phyloP scores from a whole-genome alignment of 2,113 vertebrate genomes.

The Hydrolagus affinis region DNA sequence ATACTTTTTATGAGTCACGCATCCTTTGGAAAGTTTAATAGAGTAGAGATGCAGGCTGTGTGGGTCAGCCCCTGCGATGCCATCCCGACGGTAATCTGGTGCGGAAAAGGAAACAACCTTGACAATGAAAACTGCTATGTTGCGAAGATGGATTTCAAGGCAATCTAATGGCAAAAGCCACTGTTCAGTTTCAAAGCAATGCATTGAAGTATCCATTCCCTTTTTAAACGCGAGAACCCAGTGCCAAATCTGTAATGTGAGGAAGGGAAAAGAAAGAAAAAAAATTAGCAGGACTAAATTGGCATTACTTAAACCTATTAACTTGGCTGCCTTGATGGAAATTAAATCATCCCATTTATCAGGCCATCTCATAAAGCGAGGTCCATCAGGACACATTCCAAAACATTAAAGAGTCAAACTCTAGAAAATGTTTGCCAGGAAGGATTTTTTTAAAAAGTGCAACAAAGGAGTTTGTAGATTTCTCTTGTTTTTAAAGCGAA shows the following conservation, averaged over 20 bases:
- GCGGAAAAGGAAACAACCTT: background rate
- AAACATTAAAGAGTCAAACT: slow-evolving; percentile 14
- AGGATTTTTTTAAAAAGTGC: background rate
- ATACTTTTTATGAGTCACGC: background rate
- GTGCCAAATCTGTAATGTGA: background rate
- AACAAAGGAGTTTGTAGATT: background rate
- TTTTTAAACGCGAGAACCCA: background rate
- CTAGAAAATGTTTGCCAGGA: background rate
- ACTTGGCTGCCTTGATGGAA: background rate
- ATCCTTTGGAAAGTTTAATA: background rate
- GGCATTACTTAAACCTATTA: background rate
- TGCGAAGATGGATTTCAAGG: background rate
- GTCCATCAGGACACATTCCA: slow-evolving; percentile 2
- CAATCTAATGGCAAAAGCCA: background rate
- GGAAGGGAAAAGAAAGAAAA: background rate
- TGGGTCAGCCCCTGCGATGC: background rate
- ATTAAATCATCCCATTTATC: slow-evolving; percentile 7
- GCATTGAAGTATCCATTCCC: background rate
- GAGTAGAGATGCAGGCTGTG: background rate
- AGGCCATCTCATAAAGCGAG: slow-evolving; percentile 1
- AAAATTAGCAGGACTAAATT: slow-evolving; percentile 5
- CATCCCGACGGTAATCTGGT: background rate
- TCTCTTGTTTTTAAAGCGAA: background rate
- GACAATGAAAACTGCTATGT: background rate
- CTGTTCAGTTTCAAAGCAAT: background rate